Base-by-base conservation (phyloP, 2,888 invertebrate species). In the Siphonodentalium dalli region DNA sequence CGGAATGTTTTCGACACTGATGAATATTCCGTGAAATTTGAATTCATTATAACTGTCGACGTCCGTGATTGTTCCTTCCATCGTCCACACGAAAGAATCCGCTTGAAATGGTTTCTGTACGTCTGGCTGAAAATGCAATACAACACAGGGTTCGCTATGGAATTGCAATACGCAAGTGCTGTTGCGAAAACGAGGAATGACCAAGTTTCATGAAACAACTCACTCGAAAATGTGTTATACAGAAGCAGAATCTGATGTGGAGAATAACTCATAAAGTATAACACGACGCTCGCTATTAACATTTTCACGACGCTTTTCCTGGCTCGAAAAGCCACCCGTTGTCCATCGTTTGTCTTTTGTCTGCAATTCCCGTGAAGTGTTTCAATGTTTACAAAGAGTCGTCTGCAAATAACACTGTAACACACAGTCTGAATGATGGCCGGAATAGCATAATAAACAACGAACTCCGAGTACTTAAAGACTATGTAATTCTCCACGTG, bases 231-330 rank as follows among this genome's bases (percentile, higher is more conserved):
- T 4, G 77, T 75, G 54, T 74, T 78, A 65, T 80, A 82, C 48
- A 81, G 62, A 7, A 82, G 65, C 33, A 80, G 64, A 6, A 80
- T 74, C 60, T 83, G 83, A 28, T 82, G 81, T 1, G 83, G 83
- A 0, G 82, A 82, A 61, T 84, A 84, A 63, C 83, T 83, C 24
- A 83, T 59, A 64, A 84, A 83, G 66, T 84, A 84, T 26, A 84
- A 77, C 31, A 77, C 60, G 43, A 83, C 83, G 63, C 83, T 83
- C n/a, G 81, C 82, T 8, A 83, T 77, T 27, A 84, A 71, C 83
- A 83, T 83, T 62, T 83, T 83, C 33, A 84, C 80, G n/a, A 84
- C 83, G 33, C 79, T 78, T 38, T 79, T 69, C 4, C 83, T 64
- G 1, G 78, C 74, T 28, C 70, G 66, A 27, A 80, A 69, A 23